Conservation (phyloP, 2,797 vertebrate genomes). For the Uromys caudimaculatus region DNA sequence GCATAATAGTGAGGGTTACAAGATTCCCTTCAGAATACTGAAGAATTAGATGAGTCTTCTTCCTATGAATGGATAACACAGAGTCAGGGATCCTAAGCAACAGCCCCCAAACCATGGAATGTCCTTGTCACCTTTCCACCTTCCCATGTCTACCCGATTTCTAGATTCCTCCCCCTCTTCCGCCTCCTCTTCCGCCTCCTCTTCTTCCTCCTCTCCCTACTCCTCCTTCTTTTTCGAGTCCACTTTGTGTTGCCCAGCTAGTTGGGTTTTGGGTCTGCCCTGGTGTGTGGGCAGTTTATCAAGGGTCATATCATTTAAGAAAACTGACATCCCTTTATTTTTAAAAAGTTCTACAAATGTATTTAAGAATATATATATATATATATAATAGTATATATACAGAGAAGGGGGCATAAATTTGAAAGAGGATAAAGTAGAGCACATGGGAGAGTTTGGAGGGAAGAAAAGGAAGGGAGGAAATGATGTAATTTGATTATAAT, state of each 20-base stretch:
- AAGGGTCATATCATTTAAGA: background rate
- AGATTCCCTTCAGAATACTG: background rate
- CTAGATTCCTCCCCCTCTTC: background rate
- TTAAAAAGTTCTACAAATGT: background rate
- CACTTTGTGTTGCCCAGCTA: background rate
- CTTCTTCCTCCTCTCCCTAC: accelerated
- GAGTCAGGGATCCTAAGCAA: background rate
- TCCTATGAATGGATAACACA: background rate
- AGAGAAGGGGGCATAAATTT: background rate
- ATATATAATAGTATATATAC: background rate
- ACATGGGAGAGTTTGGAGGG: background rate
- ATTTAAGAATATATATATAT: background rate
- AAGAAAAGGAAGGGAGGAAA: background rate
- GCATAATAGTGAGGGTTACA: background rate
- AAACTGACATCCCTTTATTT: background rate
- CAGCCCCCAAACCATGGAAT: background rate
- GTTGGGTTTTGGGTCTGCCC: background rate
- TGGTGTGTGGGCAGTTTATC: background rate
- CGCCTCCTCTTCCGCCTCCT: background rate
- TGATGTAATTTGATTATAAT: background rate
- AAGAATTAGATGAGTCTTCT: background rate
- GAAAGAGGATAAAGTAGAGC: background rate
- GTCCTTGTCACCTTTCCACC: background rate
- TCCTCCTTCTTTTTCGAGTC: too few relatives aligned
- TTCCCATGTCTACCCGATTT: too few relatives aligned